Evolutionary conservation across 2,888 invertebrate species (phyloP).

Genomic region (Oxystoma pomonae): DNA sequence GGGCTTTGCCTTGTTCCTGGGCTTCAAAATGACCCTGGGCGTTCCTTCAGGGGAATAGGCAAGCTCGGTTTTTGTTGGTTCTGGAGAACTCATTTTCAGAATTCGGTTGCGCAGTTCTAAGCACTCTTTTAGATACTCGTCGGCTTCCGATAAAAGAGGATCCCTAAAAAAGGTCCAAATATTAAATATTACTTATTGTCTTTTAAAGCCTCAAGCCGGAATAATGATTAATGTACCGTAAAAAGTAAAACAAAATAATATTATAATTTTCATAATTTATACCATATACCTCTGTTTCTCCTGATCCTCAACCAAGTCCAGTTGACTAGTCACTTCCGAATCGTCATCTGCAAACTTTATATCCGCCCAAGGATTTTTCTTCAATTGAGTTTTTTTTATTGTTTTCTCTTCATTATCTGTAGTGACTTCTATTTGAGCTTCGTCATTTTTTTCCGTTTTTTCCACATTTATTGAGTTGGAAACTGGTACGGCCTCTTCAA

Average conservation of each 20-base stretch:
- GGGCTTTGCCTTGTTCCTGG: neutral
- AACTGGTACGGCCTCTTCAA: neutral
- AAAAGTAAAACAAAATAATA: too few species aligned
- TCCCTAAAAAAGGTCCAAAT: neutral
- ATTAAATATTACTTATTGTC: too few species aligned
- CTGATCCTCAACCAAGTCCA: too few species aligned
- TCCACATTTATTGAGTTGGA: neutral
- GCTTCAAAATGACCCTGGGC: neutral
- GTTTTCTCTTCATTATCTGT: neutral
- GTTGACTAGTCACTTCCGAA: neutral
- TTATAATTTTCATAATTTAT: too few species aligned
- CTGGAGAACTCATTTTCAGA: slow-evolving; percentile 2
- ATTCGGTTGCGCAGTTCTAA: neutral
- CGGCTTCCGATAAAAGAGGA: neutral
- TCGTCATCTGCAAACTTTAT: slow-evolving; percentile 31
- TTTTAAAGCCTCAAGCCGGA: too few species aligned
- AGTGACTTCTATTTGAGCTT: neutral
- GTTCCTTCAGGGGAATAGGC: neutral
- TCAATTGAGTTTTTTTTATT: slow-evolving; percentile 13
- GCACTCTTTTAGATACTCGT: slow-evolving; percentile 9
- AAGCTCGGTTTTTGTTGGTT: neutral
- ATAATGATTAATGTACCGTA: too few species aligned
- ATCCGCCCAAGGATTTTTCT: slow-evolving; percentile 30
- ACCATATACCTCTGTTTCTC: too few species aligned
- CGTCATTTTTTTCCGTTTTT: neutral